These are phyloP conservation scores for Lepus oiostolus DNA, from an alignment of 2,797 vertebrate species.

Conservation along the genomic window DNA sequence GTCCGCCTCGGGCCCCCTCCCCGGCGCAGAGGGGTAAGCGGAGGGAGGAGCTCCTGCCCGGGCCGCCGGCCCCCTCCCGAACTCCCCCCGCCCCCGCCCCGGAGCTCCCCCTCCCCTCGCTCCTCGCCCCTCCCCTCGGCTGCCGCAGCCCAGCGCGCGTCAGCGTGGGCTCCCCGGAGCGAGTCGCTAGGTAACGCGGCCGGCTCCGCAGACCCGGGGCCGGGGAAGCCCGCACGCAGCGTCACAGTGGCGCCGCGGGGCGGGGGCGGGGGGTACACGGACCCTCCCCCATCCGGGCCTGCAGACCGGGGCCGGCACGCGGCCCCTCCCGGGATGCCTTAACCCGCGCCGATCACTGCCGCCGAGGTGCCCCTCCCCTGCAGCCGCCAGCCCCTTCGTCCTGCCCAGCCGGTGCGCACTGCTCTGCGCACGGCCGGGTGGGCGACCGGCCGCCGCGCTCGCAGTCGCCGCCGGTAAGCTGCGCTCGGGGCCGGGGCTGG, in stretches of 20 bases:
- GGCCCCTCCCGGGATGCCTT: not conserved
- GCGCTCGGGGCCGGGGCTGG: not conserved
- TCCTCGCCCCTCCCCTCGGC: slow-evolving; percentile 23
- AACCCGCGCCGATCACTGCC: not conserved
- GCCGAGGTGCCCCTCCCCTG: slow-evolving; percentile 20
- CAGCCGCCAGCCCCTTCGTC: not conserved
- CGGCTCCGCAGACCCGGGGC: slow-evolving; percentile 77
- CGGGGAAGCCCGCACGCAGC: slow-evolving; percentile 76
- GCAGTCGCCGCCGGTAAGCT: slow-evolving; percentile 68
- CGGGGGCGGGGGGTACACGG: not conserved
- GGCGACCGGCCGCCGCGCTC: slow-evolving; percentile 1
- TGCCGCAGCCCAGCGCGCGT: slow-evolving; percentile 80
- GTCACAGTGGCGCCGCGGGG: slow-evolving; percentile 38
- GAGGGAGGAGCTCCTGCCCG: slow-evolving; percentile 70
- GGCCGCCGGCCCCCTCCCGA: not conserved
- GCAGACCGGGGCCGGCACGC: not conserved
- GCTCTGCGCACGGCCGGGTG: slow-evolving; percentile 45
- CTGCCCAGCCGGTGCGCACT: slow-evolving; percentile 7
- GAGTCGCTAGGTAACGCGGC: slow-evolving; percentile 79
- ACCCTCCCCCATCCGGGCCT: not conserved
- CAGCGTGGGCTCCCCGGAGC: slow-evolving; percentile 80
- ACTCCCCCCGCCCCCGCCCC: not conserved
- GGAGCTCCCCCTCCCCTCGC: not conserved
- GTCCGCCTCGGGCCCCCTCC: not conserved
- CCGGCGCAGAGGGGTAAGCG: not conserved